phyloP scores from a whole-genome alignment of 2,113 vertebrate species.

The Lamprologus tigripictilis region DNA sequence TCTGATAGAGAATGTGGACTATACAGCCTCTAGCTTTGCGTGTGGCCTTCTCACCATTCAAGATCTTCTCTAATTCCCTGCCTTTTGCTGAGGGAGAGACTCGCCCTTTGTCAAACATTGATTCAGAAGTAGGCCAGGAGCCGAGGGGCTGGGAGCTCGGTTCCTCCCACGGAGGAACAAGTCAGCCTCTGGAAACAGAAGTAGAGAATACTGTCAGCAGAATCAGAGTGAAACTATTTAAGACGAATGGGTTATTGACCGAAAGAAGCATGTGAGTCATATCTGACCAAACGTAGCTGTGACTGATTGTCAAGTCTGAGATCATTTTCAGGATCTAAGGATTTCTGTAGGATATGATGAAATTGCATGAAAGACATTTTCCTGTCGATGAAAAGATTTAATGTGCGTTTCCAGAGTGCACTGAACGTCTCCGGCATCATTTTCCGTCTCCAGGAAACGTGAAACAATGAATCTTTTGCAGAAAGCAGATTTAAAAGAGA shows the following conservation, averaged over 20 bases:
- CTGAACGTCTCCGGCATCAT: not conserved
- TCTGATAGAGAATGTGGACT: slow-evolving; percentile 21
- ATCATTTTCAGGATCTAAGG: not conserved
- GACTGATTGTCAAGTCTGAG: slow-evolving; percentile 16
- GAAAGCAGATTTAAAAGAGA: not conserved
- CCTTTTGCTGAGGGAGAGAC: slow-evolving; percentile 46
- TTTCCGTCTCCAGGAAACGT: not conserved
- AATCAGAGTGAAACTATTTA: slow-evolving; percentile 30
- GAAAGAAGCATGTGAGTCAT: slow-evolving; percentile 5
- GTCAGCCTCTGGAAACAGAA: slow-evolving; percentile 15
- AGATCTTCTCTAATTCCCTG: slow-evolving; percentile 39
- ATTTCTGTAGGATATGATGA: slow-evolving; percentile 22
- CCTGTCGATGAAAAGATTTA: slow-evolving; percentile 1
- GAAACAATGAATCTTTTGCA: not conserved
- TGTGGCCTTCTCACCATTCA: slow-evolving; percentile 48
- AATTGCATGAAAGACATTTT: slow-evolving; percentile 40
- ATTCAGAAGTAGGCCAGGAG: slow-evolving; percentile 68
- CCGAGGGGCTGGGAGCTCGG: slow-evolving; percentile 38
- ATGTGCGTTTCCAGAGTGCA: not conserved
- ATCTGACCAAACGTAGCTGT: slow-evolving; percentile 1
- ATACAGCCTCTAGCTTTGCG: slow-evolving; percentile 28
- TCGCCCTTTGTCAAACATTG: slow-evolving; percentile 65
- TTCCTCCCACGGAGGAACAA: slow-evolving; percentile 36
- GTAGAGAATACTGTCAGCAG: slow-evolving; percentile 42
- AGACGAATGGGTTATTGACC: slow-evolving; percentile 32